Base-by-base conservation (phyloP, 1,140 invertebrate species). In the Nebria ingens region DNA sequence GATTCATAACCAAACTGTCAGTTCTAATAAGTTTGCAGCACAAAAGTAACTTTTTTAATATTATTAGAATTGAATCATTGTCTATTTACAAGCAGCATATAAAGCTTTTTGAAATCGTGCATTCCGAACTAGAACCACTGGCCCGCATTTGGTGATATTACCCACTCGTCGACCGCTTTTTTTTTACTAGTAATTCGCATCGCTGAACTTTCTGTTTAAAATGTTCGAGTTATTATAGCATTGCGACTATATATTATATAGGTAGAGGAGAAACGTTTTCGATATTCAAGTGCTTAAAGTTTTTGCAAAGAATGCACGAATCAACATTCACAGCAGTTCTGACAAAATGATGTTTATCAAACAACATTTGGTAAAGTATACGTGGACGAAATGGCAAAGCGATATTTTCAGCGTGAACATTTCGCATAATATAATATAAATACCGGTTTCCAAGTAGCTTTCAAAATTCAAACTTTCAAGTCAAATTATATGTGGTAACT, bases 341-440 rank as follows among this genome's bases (percentile, higher is more conserved):
- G 17, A 12, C 9, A 45, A 45, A 45, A 4, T 45, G 40, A 45
- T 45, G 40, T 45, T 45, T 45, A 45, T 45, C 40, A 45, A 45
- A 45, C 40, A 45, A 45, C 9, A 17, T 45, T n/a, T n/a, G n/a
- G n/a, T n/a, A n/a, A n/a, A n/a, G n/a, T n/a, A n/a, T 45, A 45
- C 40, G 40, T 17, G 40, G 6, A 45, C 40, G 40, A 34, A 34
- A n/a, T 34, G 25, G 25, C 6, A 34, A n/a, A 34, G 25, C 25
- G n/a, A 34, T n/a, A n/a, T 6, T 34, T 9, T 6, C 25, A n/a
- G 25, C n/a, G 25, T 34, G 25, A 34, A 34, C 6, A 6, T 34
- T 34, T 34, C 25, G 6, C 25, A n/a, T 34, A 34, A 34, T 9
- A n/a, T 34, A 34, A 34, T 34, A 34, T 34, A 34, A 34, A 34